Conservation (phyloP, 2,797 vertebrate genomes). For the Valencia hispanica region DNA sequence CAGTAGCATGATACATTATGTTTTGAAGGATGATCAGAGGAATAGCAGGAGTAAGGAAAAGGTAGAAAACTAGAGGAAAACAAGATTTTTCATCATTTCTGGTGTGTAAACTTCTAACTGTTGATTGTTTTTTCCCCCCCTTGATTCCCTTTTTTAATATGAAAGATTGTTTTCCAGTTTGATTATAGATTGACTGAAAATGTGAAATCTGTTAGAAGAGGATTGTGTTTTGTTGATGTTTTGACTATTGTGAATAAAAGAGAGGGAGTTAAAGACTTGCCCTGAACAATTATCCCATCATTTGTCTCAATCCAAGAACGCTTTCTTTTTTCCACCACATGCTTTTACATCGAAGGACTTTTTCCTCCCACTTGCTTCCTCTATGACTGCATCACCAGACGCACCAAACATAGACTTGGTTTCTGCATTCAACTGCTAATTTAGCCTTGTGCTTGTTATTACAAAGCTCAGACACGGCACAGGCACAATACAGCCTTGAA, state of each 20-base stretch:
- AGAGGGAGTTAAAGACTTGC: neutral
- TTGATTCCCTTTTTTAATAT: neutral
- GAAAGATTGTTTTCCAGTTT: neutral
- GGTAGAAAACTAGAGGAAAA: neutral
- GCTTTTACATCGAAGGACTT: constrained; percentile 47
- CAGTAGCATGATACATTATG: neutral
- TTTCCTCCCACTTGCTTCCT: constrained; percentile 16
- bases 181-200: constrained; percentile 1
- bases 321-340: constrained; percentile 28
- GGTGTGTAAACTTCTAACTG: neutral
- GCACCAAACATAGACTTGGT: constrained; percentile 67
- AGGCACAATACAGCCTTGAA: constrained; percentile 1
- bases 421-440: constrained; percentile 35
- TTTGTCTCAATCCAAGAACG: constrained; percentile 6
- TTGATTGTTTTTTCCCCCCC: neutral
- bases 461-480: constrained; percentile 5
- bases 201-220: constrained; percentile 7
- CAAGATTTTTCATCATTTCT: neutral
- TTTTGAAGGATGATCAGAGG: constrained; percentile 9
- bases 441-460: constrained; percentile 32
- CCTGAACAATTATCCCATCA: constrained; percentile 9
- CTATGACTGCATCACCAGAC: constrained; percentile 38
- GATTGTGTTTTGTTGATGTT: neutral
- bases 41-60: neutral
- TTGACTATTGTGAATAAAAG: constrained; percentile 9